Percentiles rank a stretch among this genome's conserved stretches.
phyloP scores from a whole-genome alignment of 2,888 invertebrate species.

The Habroteleia sp. region DNA sequence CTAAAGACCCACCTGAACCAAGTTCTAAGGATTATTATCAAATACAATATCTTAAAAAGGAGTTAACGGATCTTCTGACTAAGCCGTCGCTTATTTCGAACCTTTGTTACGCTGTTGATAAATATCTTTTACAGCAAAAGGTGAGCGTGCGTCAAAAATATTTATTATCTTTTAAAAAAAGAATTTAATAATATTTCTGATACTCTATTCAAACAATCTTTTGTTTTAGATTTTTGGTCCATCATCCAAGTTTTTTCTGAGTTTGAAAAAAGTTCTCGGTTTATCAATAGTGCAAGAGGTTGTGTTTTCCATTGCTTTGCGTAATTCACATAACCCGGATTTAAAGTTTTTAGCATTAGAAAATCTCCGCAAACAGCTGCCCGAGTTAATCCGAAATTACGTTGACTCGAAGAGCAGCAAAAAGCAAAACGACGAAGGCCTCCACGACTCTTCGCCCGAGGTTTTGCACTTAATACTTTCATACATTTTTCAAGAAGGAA shows the following conservation, averaged over 20 bases:
- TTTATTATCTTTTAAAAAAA: no score
- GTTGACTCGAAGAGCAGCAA: conserved; percentile 87
- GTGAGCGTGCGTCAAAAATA: no score
- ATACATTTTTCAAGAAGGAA: conserved; percentile 83
- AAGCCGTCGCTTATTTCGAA: conserved; percentile 94
- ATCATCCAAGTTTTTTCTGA: conserved; percentile 89
- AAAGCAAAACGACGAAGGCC: conserved; percentile 89
- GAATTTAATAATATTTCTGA: no score
- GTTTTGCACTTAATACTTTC: conserved; percentile 91
- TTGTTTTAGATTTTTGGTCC: conserved; percentile 87
- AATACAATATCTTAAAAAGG: conserved; percentile 89
- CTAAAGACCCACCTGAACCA: conserved; percentile 83
- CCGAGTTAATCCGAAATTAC: conserved; percentile 92
- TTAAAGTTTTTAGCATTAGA: conserved; percentile 88
- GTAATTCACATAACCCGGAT: conserved; percentile 90
- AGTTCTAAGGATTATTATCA: conserved; percentile 83
- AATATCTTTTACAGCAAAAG: conserved; percentile 89
- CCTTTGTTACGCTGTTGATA: conserved; percentile 93
- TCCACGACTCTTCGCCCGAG: conserved; percentile 95
- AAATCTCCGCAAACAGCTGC: conserved; percentile 90
- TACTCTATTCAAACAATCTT: background rate
- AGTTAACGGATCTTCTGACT: conserved; percentile 89
- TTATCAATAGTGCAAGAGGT: conserved; percentile 95
- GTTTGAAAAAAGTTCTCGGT: conserved; percentile 92
- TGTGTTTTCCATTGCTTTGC: conserved; percentile 91